Evolutionary conservation across 2,797 vertebrate genomes (phyloP).

Genomic region (Gambusia yucatana): DNA sequence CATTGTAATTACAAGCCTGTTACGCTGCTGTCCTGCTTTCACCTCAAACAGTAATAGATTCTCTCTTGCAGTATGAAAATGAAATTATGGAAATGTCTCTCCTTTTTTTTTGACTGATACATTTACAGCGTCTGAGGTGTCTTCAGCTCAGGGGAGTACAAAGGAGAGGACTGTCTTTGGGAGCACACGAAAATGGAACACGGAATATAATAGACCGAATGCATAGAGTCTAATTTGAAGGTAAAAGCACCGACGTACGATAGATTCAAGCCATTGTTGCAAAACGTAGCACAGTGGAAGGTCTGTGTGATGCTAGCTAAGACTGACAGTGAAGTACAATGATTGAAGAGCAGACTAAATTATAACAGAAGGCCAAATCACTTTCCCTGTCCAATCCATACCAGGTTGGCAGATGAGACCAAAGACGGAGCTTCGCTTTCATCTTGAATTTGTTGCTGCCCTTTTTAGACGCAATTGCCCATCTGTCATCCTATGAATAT

Average conservation of each 20-base stretch:
- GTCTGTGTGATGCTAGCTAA: slow-evolving; percentile 26
- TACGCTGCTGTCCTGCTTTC: slow-evolving; percentile 29
- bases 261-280: slow-evolving; percentile 44
- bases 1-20: slow-evolving; percentile 19
- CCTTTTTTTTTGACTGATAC: slow-evolving; percentile 21
- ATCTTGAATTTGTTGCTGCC: slow-evolving; percentile 66
- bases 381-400: slow-evolving; percentile 50
- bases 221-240: slow-evolving; percentile 21
- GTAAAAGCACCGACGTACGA: slow-evolving; percentile 42
- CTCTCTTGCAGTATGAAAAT: slow-evolving; percentile 36
- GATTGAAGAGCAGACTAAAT: slow-evolving; percentile 53
- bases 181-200: slow-evolving; percentile 32
- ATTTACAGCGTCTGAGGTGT: slow-evolving; percentile 51
- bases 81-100: slow-evolving; percentile 48
- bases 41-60: slow-evolving; percentile 37
- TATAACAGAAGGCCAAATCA: slow-evolving; percentile 54
- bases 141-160: slow-evolving; percentile 48
- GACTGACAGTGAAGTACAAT: slow-evolving; percentile 36
- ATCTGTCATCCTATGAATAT: slow-evolving; percentile 54
- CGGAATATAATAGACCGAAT: slow-evolving; percentile 15
- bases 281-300: slow-evolving; percentile 23
- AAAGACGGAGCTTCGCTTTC: slow-evolving; percentile 61
- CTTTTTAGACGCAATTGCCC: slow-evolving; percentile 63
- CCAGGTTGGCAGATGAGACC: slow-evolving; percentile 58
- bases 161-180: slow-evolving; percentile 37